Conservation (phyloP, 2,888 invertebrate genomes). For the Eueremaeus valkanovi region DNA sequence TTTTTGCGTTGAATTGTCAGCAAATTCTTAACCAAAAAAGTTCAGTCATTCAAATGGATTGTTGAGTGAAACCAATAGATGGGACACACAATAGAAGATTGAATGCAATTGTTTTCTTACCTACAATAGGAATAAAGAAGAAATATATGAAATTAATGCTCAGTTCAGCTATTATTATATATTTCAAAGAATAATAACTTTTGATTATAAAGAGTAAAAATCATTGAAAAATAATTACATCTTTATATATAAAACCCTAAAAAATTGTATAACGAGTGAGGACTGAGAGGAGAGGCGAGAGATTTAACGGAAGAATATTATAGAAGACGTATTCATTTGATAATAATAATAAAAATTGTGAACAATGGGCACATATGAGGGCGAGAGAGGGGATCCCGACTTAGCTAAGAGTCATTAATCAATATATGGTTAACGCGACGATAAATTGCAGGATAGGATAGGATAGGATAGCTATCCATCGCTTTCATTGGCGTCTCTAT, state of each 20-base stretch:
- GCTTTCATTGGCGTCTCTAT: no score
- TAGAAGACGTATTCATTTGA: conserved; percentile 33
- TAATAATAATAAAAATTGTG: conserved; percentile 22
- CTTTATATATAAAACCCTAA: background rate
- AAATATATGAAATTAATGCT: no score
- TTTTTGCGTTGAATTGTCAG: background rate
- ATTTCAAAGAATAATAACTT: background rate
- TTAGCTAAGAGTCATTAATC: conserved; percentile 25
- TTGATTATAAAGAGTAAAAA: background rate
- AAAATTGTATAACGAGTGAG: no score
- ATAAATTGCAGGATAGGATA: no score
- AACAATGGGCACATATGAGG: conserved; percentile 5
- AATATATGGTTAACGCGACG: conserved; percentile 31
- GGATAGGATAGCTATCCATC: no score
- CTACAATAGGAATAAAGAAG: conserved; percentile 2
- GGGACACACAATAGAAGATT: background rate
- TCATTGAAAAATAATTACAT: conserved; percentile 23
- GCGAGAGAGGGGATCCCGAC: conserved; percentile 8
- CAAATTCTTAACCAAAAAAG: no score
- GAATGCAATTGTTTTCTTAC: conserved; percentile 18
- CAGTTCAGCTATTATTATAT: background rate
- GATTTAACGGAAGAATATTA: conserved; percentile 3
- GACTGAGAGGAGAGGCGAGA: background rate
- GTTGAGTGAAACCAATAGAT: conserved; percentile 19
- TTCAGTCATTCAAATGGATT: background rate